phyloP scores from a whole-genome alignment of 2,888 invertebrate species.

The Drepanosiphum platanoidis region DNA sequence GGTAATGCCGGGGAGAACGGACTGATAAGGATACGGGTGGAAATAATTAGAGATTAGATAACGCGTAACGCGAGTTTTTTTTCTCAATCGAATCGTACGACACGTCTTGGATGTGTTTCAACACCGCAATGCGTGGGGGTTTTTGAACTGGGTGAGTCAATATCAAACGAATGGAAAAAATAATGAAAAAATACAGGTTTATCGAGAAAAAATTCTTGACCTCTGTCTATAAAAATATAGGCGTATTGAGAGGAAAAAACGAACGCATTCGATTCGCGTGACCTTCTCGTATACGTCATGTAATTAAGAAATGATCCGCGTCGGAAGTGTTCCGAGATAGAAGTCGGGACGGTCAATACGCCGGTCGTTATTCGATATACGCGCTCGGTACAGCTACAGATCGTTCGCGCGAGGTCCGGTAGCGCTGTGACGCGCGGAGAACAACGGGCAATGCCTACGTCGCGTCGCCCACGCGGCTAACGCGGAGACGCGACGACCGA shows the following conservation, averaged over 20 bases:
- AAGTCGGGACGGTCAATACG: too few species aligned
- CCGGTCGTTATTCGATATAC: background rate
- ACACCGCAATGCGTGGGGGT: conserved; percentile 36
- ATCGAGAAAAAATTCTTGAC: conserved; percentile 42
- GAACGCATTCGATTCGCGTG: background rate
- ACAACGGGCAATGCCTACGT: background rate
- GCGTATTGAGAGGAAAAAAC: conserved; percentile 17
- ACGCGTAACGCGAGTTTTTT: background rate
- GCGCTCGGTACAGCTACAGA: background rate
- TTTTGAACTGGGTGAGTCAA: conserved; percentile 50
- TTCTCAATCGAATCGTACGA: background rate
- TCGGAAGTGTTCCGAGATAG: background rate
- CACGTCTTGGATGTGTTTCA: conserved; percentile 34
- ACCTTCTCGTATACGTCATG: background rate
- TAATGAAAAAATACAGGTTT: conserved; percentile 20
- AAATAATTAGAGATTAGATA: conserved; percentile 34
- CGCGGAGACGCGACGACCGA: background rate
- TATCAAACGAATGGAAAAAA: conserved; percentile 26
- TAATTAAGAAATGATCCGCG: conserved; percentile 30
- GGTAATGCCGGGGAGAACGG: background rate
- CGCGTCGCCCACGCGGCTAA: conserved; percentile 27
- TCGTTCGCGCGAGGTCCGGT: conserved; percentile 17
- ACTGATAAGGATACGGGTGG: background rate
- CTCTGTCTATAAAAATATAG: conserved; percentile 38
- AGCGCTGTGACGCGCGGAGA: background rate